Conservation (phyloP, 1,140 invertebrate genomes). For the Trachymyrmex septentrionalis region DNA sequence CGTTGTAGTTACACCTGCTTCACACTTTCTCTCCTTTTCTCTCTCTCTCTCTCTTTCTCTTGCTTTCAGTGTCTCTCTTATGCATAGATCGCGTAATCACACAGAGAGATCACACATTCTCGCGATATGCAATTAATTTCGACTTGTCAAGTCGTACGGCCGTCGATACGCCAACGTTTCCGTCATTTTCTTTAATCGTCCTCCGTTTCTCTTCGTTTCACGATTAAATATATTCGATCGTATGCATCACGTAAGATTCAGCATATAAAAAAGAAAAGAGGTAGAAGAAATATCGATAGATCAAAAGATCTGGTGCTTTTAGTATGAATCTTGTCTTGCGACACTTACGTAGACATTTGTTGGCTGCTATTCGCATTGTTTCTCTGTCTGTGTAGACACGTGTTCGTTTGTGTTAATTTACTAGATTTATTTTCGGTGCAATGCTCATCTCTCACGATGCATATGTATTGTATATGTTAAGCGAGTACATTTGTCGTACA, state of each 20-base stretch:
- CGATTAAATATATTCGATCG: slow-evolving; percentile 14
- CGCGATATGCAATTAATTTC: slow-evolving; percentile 36
- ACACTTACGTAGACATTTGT: slow-evolving; percentile 32
- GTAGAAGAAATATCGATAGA: slow-evolving; percentile 29
- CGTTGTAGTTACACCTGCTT: slow-evolving; percentile 33
- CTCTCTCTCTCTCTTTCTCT: background rate
- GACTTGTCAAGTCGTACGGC: slow-evolving; percentile 64
- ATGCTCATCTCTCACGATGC: slow-evolving; percentile 45
- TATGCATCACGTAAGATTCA: background rate
- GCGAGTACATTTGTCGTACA: slow-evolving; percentile 59
- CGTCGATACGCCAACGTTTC: slow-evolving; percentile 60
- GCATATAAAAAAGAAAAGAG: slow-evolving; percentile 9
- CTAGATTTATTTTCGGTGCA: slow-evolving; percentile 67
- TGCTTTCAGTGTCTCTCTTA: background rate
- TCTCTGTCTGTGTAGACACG: slow-evolving; percentile 22
- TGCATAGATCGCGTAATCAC: slow-evolving; percentile 13
- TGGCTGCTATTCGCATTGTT: slow-evolving; percentile 45
- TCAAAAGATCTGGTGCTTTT: slow-evolving; percentile 28
- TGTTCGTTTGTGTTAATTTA: slow-evolving; percentile 43
- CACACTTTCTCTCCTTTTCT: slow-evolving; percentile 15
- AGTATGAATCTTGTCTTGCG: slow-evolving; percentile 16
- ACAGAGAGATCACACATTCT: background rate
- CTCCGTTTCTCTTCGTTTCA: background rate
- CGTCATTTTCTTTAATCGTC: slow-evolving; percentile 19
- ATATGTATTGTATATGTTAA: slow-evolving; percentile 37